Base-by-base conservation (phyloP, 1,140 invertebrate genomes). In the Tetraneura akinire region DNA sequence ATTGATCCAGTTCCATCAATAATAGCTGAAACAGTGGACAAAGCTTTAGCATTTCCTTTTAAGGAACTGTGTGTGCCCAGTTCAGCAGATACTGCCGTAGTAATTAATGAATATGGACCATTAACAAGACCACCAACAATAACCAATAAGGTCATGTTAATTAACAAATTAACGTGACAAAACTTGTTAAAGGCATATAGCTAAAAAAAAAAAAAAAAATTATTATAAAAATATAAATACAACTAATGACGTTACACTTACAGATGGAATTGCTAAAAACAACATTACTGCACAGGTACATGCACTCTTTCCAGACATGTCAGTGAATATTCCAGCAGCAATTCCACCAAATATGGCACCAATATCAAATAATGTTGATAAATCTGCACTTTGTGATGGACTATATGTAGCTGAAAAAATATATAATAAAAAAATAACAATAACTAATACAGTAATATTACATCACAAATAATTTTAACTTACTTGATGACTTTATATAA, bases 1-100 rank as follows among this genome's bases (percentile, higher is more conserved):
- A 97, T 92, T 71, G 94, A 96, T 1, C 96, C 96, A 8, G 96
- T 98, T 49, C 96, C 96, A 87, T 98, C 97, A 78, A 98, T 98
- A 82, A 98, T 97, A 13, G 96, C 94, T 16, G 96, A 96, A 0
- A 98, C 96, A 1, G 96, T 98, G 4, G 96, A 96, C 62, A 98
- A 85, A 16, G 96, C 96, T 86, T 93, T 94, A 0, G 94, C 87
- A 87, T 96, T 95, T 0, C 93, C 93, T 76, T 91, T 89, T 55
- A 98, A 87, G 81, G 91, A 92, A 80, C 91, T 89, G 88, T 98
- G 96, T 1, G 94, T 94, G 82, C 96, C 96, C 1, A 98, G 87
- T 85, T 98, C 96, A 14, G 96, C 94, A 70, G 95, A 96, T 60
- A 98, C 96, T 1, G 96, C 95, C 10, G 97, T 98, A 16, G 96